Conservation (phyloP, 2,113 vertebrate species). For the Pionites leucogaster region DNA sequence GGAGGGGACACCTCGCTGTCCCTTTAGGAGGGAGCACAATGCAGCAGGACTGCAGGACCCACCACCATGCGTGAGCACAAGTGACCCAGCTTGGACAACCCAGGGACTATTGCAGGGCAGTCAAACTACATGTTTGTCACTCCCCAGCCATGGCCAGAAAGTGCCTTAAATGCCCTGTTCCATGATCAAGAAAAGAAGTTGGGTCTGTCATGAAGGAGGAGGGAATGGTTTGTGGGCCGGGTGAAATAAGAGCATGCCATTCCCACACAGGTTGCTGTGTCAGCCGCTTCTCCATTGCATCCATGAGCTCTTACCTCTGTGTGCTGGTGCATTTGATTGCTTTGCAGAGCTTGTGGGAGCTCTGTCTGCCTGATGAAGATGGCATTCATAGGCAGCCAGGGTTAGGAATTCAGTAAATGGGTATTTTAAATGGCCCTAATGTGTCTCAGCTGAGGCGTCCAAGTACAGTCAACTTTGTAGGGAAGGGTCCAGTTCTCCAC, state of each 20-base stretch:
- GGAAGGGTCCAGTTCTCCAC: background rate
- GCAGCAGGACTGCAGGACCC: background rate
- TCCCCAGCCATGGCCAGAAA: background rate
- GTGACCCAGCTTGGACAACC: background rate
- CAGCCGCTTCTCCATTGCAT: background rate
- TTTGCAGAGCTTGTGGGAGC: background rate
- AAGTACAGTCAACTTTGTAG: background rate
- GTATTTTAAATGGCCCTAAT: background rate
- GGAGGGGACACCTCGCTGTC: background rate
- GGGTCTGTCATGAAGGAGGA: background rate
- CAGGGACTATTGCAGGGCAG: background rate
- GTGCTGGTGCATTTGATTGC: accelerated
- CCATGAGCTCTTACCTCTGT: accelerated
- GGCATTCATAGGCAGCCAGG: background rate
- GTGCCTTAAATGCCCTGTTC: background rate
- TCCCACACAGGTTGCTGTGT: background rate
- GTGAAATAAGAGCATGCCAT: background rate
- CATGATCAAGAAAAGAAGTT: background rate
- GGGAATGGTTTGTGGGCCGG: background rate
- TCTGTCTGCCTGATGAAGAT: background rate
- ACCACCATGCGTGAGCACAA: accelerated
- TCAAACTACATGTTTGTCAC: background rate
- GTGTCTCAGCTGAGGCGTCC: background rate
- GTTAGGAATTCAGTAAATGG: background rate
- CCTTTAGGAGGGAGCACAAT: background rate